Evolutionary conservation across 2,888 invertebrate genomes (phyloP).

Genomic region (Miltochrista miniata): DNA sequence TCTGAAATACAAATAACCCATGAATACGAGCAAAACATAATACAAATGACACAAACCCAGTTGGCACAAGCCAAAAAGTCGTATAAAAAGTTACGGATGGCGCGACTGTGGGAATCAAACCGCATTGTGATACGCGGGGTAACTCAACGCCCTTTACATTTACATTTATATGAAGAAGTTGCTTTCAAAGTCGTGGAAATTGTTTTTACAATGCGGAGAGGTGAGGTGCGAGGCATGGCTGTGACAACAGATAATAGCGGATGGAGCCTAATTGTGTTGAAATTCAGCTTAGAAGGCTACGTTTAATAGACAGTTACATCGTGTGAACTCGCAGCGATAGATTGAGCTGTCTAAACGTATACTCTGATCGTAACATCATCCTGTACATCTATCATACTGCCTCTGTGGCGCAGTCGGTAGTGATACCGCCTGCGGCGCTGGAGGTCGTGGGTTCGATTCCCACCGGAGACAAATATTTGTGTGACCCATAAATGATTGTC

Average conservation of each 20-base stretch:
- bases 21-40: conserved; percentile 25
- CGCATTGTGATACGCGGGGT: conserved; percentile 56
- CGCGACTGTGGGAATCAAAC: conserved; percentile 52
- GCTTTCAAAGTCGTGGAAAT: conserved; percentile 37
- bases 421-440: too few species aligned
- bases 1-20: conserved; percentile 3
- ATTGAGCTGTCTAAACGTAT: too few species aligned
- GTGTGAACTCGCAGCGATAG: too few species aligned
- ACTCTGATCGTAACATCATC: too few species aligned
- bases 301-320: background rate
- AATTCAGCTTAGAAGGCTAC: background rate
- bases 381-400: too few species aligned
- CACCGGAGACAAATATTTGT: too few species aligned
- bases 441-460: too few species aligned
- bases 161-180: conserved; percentile 70
- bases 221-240: conserved; percentile 3
- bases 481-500: too few species aligned
- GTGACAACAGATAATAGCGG: conserved; percentile 2
- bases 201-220: conserved; percentile 30
- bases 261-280: background rate
- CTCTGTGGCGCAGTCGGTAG: too few species aligned
- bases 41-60: conserved; percentile 36
- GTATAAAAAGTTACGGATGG: conserved; percentile 37
- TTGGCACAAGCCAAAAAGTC: conserved; percentile 41
- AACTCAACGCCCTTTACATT: conserved; percentile 58